Evolutionary conservation across 2,888 invertebrate species (phyloP), one percentile per base, ranked within the genome.

Genomic region (Drosophila cracens): DNA sequence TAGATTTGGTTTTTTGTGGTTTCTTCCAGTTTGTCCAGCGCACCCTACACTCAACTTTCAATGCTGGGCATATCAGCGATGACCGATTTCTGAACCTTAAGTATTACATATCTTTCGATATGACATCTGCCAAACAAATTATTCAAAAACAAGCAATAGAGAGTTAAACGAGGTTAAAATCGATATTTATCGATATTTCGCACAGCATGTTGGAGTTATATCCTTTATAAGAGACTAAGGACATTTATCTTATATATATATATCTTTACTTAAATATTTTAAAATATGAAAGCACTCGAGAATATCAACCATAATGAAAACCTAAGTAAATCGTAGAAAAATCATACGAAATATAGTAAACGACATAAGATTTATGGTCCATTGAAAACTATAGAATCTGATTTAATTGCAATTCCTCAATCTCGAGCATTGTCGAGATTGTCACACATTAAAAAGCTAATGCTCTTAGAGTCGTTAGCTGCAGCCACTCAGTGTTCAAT

Each of bases 1-100:
- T 79, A 77, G 76, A 78, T 88, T 83, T 77, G 79, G 81, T 79
- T 81, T 89, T 89, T 68, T 78, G 71, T 48, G 76, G 69, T 70
- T 49, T 68, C 68, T 63, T 52, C 16, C 29, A 63, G 81, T 70
- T 83, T 81, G 56, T 29, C 13, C 51, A 61, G 31, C 27, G 27
- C 52, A 48, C 66, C 34, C 57, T 63, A 18, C 8, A 25, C 18
- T 4, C 2, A 8, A 33, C 3, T 7, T 16, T 21, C 1, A 10
- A 13, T 25, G 13, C 1, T 18, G 53, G 53, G 60, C 33, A 54
- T 65, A 61, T 70, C n/a, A 29, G 29, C 25, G 13, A 33, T 27
- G 27, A 21, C 29, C 16, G 46, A 16, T 46, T 46, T 25, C 7
- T 8, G 7, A 36, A 36, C 16, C 7, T 36, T 18, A 18, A 36